Evolutionary conservation across 2,797 vertebrate genomes (phyloP), one percentile per base, ranked within the genome.

Genomic region (Chromobotia macracanthus): DNA sequence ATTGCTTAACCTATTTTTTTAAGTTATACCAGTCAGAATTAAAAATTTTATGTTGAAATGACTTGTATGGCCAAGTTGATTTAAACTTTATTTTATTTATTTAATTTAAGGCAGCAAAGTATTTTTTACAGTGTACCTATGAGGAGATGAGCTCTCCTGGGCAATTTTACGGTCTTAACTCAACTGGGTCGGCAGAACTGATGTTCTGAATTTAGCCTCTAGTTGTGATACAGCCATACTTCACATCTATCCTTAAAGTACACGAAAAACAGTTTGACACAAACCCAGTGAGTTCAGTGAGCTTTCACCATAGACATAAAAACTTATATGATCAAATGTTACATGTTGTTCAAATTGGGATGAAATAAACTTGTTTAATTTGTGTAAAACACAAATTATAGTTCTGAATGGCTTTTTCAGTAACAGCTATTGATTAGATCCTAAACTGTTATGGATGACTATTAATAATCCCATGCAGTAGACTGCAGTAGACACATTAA

Each of bases 181-280:
- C 60, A 51, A 74, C 21, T 19, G 2, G 48, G 15, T 19, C 46
- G n/a, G 31, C 31, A 35, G 31, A 46, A 2, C 19, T 65, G 50
- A 35, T 6, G 31, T 35, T 6, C 31, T 6, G 6, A 75, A 55
- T 66, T 25, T 44, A 53, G 41, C 31, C 23, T 25, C 48, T 63
- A 48, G 72, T 35, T 75, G 61, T 48, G 41, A 75, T 61, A 50
- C 48, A 75, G 65, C 65, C 65, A 75, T 44, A n/a, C n/a, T 23
- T n/a, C 50, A 63, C 31, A 75, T 75, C 19, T 63, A 66, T 75
- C 63, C 28, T 28, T 2, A 28, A 28, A 28, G 28, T 28, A 28
- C 6, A 9, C 38, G 6, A 3, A 38, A 3, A 6, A 3, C 1
- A 1, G 5, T 38, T 5, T 6, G 38, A 38, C 38, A 38, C 38